Conservation (phyloP, 2,113 vertebrate genomes). For the Pagrus major region DNA sequence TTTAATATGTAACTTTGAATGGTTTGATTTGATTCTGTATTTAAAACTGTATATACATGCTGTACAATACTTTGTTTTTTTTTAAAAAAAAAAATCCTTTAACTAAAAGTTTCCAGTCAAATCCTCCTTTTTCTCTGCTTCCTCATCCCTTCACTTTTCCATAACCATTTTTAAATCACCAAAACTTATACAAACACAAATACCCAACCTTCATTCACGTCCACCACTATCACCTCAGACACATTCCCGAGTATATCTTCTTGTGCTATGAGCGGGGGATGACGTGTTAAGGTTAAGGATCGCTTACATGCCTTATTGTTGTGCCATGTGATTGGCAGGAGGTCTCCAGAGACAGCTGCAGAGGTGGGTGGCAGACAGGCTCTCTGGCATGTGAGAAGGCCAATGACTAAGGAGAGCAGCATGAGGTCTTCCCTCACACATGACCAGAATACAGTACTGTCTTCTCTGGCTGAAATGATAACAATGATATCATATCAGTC, state of each 20-base stretch:
- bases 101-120: background rate
- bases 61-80: too few relatives aligned
- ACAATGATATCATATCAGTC: too few relatives aligned
- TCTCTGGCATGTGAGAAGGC: conserved; percentile 26
- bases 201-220: background rate
- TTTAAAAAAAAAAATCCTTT: too few relatives aligned
- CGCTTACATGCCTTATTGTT: conserved; percentile 41
- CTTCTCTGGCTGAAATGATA: background rate
- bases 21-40: background rate
- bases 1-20: background rate
- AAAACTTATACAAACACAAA: conserved; percentile 21
- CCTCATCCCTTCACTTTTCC: background rate
- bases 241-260: conserved; percentile 19
- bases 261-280: background rate
- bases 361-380: background rate
- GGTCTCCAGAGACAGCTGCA: conserved; percentile 66
- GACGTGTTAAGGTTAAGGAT: conserved; percentile 46
- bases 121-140: background rate
- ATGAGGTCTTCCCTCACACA: background rate
- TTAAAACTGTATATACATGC: background rate
- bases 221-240: background rate
- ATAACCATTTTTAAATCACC: background rate
- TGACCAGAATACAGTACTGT: background rate
- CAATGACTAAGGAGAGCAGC: background rate
- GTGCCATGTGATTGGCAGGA: conserved; percentile 44